A percentile compares a stretch with the other conserved stretches of the same genome.
Conservation (phyloP, 2,113 vertebrate genomes). For the Ailuropoda melanoleuca region DNA sequence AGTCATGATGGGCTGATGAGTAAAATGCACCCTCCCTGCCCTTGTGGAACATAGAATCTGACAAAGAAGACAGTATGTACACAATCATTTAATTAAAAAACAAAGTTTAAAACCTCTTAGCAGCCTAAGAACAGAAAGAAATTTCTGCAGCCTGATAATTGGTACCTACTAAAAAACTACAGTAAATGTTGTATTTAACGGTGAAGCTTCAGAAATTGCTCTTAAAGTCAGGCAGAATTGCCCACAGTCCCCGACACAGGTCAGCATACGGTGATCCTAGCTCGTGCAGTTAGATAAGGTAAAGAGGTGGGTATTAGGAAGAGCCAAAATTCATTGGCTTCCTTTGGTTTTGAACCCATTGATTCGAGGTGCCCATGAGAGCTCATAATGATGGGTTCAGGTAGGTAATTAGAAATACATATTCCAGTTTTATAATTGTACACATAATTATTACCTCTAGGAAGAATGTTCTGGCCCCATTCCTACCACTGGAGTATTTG, state of each 20-base stretch:
- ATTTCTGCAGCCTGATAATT: slow-evolving; percentile 9
- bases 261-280: not conserved
- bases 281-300: not conserved
- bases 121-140: slow-evolving; percentile 11
- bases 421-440: not conserved
- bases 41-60: not conserved
- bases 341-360: not conserved
- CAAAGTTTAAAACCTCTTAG: not conserved
- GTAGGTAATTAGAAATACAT: not conserved
- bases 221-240: not conserved
- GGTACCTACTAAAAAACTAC: not conserved
- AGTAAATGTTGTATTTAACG: not conserved
- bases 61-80: not conserved
- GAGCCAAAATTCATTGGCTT: not conserved
- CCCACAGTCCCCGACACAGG: not conserved
- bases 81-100: slow-evolving; percentile 39
- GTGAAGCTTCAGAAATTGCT: not conserved
- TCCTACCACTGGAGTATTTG: not conserved
- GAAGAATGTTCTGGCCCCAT: not conserved
- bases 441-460: not conserved
- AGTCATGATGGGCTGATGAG: not conserved
- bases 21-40: not conserved
- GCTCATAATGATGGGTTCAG: not conserved
- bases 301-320: not conserved
- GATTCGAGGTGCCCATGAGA: not conserved